Percentiles rank a stretch among this genome's conserved stretches.
These are phyloP conservation scores for Macrophya annulata DNA, from an alignment of 2,888 invertebrate genomes.

Conservation along the genomic window DNA sequence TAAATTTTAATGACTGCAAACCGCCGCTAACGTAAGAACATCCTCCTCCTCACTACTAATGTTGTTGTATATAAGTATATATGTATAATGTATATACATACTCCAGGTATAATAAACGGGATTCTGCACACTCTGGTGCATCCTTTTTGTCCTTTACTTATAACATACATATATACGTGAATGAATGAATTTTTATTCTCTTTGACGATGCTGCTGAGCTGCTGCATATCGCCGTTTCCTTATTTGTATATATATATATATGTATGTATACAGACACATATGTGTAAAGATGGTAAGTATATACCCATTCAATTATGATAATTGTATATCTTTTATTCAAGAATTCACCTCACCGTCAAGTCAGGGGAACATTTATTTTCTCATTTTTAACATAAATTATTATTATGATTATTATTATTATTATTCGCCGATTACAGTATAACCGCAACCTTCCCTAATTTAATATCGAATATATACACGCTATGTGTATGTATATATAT, in stretches of 20 bases:
- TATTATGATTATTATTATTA: neutral
- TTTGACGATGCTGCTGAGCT: neutral
- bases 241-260: neutral
- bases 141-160: neutral
- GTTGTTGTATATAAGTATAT: neutral
- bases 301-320: slow-evolving; percentile 33
- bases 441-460: neutral
- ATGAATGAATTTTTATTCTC: slow-evolving; percentile 5
- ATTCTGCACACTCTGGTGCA: neutral
- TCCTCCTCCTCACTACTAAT: neutral
- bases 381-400: neutral
- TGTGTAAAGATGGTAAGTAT: neutral
- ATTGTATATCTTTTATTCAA: slow-evolving; percentile 40
- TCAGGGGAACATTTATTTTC: neutral
- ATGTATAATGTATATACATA: neutral
- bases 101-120: neutral
- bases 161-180: neutral
- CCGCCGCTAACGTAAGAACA: neutral
- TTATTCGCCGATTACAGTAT: neutral
- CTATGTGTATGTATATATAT: neutral
- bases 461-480: neutral
- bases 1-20: slow-evolving; percentile 39
- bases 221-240: slow-evolving; percentile 11
- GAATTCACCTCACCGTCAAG: neutral
- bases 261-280: neutral